Evolutionary conservation across 2,113 vertebrate genomes (phyloP), one percentile per base, ranked within the genome.

Genomic region (Cricetomys ansorgei): DNA sequence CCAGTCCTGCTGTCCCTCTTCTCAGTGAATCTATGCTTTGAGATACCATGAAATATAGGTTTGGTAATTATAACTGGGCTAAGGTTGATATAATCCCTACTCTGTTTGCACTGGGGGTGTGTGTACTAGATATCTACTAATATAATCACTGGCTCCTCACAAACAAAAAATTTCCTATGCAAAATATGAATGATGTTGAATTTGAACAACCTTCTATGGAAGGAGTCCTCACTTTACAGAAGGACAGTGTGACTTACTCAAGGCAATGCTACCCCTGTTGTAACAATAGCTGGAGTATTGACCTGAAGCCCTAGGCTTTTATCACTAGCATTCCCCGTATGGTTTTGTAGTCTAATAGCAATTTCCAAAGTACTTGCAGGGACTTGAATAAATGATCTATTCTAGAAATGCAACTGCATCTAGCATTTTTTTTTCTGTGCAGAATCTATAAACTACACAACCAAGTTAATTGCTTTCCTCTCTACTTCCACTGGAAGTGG

Each of bases 361-460:
- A 86, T 96, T 95, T 96, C 59, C 69, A 88, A 92, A 96, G 40
- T 91, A 65, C 88, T 62, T 94, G 57, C 15, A 79, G 57, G 87
- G 79, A 97, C n/a, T 93, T 96, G 92, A 97, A 94, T 89, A 95
- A 93, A 89, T 84, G 34, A 69, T 50, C 67, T 92, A 25, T 92
- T 95, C 89, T 70, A 94, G 50, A 64, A 94, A 89, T 87, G 55
- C 6, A 89, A 64, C 31, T 88, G 72, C 29, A 31, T 48, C 57
- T 70, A 96, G 48, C 48, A 79, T 90, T 94, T 97, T 64, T 79
- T 90, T 94, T 97, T 64, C 84, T 96, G 65, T 86, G 75, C 76
- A 62, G 69, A 96, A 92, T 96, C 70, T 90, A 57, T 95, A 88
- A 94, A 97, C 95, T 94, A 29, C 45, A 83, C 55, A 90, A 86